Percentiles rank a stretch among this genome's conserved stretches.
Conservation (phyloP, 2,113 vertebrate species). For the Ahaetulla prasina region DNA sequence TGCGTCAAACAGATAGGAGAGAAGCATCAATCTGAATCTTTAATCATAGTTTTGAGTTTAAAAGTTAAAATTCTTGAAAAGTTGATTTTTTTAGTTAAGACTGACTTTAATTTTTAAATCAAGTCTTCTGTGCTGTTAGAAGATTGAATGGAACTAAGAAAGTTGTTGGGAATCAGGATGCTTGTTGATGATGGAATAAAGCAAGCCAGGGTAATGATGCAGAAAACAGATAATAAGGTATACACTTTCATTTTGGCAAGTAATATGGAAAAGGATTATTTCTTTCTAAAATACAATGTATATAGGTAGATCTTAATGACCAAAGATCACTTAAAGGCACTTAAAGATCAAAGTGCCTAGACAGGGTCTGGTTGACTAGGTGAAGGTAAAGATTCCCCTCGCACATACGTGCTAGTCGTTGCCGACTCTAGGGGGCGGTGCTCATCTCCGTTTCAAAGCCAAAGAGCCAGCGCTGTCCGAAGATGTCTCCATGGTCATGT, state of each 20-base stretch:
- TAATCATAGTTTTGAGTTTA: slow-evolving; percentile 24
- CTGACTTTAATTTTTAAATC: not conserved
- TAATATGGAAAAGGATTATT: not conserved
- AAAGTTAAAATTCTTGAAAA: slow-evolving; percentile 42
- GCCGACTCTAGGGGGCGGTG: too few relatives aligned
- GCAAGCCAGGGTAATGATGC: not conserved
- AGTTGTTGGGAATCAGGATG: not conserved
- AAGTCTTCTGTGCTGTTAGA: not conserved
- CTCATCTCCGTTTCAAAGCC: too few relatives aligned
- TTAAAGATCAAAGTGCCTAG: not conserved
- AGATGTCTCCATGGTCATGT: too few relatives aligned
- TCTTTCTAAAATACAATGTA: not conserved
- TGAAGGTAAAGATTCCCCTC: too few relatives aligned
- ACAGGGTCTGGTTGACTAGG: not conserved
- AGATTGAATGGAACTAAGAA: not conserved
- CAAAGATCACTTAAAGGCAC: too few relatives aligned
- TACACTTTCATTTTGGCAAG: not conserved
- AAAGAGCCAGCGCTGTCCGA: too few relatives aligned
- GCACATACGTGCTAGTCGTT: too few relatives aligned
- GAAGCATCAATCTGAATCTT: not conserved
- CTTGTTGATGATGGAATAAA: not conserved
- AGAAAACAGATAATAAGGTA: not conserved
- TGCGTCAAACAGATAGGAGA: not conserved
- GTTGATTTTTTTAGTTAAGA: not conserved
- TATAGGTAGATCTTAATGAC: too few relatives aligned